Base-by-base conservation (phyloP, 2,797 vertebrate species). In the Lateolabrax maculatus region DNA sequence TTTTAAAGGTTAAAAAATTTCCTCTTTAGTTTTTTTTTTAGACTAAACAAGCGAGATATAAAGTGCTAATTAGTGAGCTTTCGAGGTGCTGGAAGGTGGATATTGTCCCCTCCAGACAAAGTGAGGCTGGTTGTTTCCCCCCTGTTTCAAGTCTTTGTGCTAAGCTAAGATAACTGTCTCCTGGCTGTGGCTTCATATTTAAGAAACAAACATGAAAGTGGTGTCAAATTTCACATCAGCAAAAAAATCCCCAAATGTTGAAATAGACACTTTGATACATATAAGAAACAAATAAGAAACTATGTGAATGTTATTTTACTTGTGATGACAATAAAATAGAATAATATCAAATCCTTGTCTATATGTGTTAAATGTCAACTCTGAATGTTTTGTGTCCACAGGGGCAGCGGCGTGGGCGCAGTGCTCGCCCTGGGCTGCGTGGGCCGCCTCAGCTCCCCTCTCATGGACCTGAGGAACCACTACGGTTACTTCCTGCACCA, bases 401-500 rank as follows among this genome's bases (percentile, higher is more conserved):
- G 97, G 89, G 97, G 96, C 55, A 94, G 89, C 0, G 95, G 95
- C 0, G 94, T 97, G 6, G 97, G 97, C 4, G 79, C 89, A 0
- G 95, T 97, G 52, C 87, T 97, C 72, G 96, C 96, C 0, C 90
- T 97, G 69, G 97, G 96, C 64, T 96, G 96, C 0, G 94, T 98
- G 8, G 97, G 97, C 8, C 96, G 96, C 6, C 96, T 97, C 69
- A 97, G 96, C 77, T 96, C 95, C 0, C 97, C 97, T 0, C 93
- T 97, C 62, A 97, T 97, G 95, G 95, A 97, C 89, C 92, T 97
- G 79, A 95, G 96, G 65, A 96, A 97, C 84, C 96, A 96, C 90
- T 97, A 97, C 0, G 97, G 97, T 70, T 97, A 97, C 89, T 98
- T 97, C 93, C 94, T 98, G 69, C 96, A 97, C 87, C 97, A 97